Evolutionary conservation across 1,140 invertebrate genomes (phyloP), one percentile per base, ranked within the genome.

Genomic region (Drosophila azteca): DNA sequence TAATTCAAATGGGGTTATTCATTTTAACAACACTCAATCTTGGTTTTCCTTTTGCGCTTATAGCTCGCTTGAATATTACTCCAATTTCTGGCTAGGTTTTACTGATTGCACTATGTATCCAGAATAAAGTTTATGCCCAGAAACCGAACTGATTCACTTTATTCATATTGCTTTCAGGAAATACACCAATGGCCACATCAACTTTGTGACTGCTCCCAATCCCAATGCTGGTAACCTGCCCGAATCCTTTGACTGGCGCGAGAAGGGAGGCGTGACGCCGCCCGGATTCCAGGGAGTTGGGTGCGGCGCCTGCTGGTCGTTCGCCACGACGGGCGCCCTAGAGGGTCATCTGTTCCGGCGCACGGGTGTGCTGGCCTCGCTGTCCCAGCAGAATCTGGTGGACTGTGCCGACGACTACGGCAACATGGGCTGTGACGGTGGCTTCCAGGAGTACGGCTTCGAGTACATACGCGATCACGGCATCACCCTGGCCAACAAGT

Each of bases 401-500:
- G 95, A 95, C 79, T 95, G 95, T 68, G 93, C 93, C 81, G 95
- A 95, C 3, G 93, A 90, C 70, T 92, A 93, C 57, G 94, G 94
- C 4, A 96, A 94, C 88, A 70, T 92, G 45, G 96, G 96, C 0
- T 97, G 96, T 79, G 90, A 93, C 29, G 96, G 96, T 45, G 96
- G 95, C 9, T 91, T 94, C 2, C 93, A 95, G 92, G 93, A 95
- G 64, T 90, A 92, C 13, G 94, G 94, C 2, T 96, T 95, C 79
- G 92, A 94, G 64, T 97, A 96, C 83, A 93, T 97, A 54, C 84
- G 90, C 53, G 91, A 92, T 45, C 92, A 93, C 71, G 94, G 95
- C 15, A 93, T 95, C 29, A 93, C 95, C 64, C 92, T 93, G 75
- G 95, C 94, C 89, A 78, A 92, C 69, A 90, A 91, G 48, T 93